Percentiles rank a stretch among this genome's conserved stretches.
Evolutionary conservation across 2,888 invertebrate genomes (phyloP).

Genomic region (Pyrrhosoma nymphula): DNA sequence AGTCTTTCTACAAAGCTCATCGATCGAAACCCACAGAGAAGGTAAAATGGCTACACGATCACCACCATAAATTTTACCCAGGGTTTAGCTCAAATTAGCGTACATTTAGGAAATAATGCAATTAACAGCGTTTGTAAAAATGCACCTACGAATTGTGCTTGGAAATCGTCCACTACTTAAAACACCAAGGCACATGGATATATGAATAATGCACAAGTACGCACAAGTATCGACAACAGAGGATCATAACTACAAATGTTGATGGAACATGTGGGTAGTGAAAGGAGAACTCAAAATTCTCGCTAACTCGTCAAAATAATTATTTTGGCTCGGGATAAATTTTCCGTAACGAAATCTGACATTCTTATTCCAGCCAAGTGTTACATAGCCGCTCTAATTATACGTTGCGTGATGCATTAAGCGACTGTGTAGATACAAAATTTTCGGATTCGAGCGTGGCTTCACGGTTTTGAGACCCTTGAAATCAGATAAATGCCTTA

Average conservation of each 20-base stretch:
- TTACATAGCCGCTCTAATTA: not conserved
- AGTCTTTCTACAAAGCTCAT: too few species aligned
- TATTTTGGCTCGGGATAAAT: not conserved
- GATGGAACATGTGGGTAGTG: not conserved
- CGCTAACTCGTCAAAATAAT: not conserved
- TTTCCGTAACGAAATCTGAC: not conserved
- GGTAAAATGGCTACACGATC: too few species aligned
- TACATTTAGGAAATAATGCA: too few species aligned
- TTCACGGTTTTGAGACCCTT: conserved; percentile 20
- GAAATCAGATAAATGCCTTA: not conserved
- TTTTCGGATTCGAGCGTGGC: not conserved
- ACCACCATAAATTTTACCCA: too few species aligned
- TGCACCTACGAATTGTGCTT: too few species aligned
- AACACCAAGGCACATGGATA: not conserved
- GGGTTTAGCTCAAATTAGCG: too few species aligned
- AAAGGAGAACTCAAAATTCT: not conserved
- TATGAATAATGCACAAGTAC: too few species aligned
- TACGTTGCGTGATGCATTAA: not conserved
- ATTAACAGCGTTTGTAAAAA: too few species aligned
- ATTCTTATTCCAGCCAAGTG: not conserved
- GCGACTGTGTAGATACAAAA: not conserved
- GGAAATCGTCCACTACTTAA: too few species aligned
- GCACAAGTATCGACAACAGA: too few species aligned
- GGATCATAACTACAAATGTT: too few species aligned
- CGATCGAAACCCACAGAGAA: too few species aligned